These are phyloP conservation scores for Trichechus manatus DNA, from an alignment of 2,113 vertebrate genomes.

Conservation along the genomic window DNA sequence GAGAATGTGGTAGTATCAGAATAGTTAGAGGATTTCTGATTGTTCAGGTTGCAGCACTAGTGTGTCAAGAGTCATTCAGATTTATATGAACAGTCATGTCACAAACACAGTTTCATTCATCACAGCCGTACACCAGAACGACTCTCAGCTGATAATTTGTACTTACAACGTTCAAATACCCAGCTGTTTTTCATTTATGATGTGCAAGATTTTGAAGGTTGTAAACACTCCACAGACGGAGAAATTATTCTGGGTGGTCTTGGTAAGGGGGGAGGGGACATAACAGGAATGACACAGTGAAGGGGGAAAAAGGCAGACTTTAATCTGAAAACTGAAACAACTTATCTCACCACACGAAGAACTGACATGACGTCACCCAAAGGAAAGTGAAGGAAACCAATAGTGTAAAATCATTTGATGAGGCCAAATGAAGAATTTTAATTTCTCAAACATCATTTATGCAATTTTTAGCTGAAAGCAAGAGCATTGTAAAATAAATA, in stretches of 20 bases:
- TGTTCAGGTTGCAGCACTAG: neutral
- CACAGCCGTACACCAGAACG: neutral
- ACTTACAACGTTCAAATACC: conserved; percentile 34
- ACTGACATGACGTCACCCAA: neutral
- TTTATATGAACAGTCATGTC: neutral
- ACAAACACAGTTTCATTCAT: conserved; percentile 42
- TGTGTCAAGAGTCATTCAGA: conserved; percentile 24
- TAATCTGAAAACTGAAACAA: conserved; percentile 2
- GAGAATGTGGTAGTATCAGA: neutral
- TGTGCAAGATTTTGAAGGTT: conserved; percentile 55
- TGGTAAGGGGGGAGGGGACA: neutral
- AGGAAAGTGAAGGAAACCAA: neutral
- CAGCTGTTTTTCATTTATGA: conserved; percentile 59
- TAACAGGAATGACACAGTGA: conserved; percentile 61
- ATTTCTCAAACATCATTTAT: neutral
- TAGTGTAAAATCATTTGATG: conserved; percentile 43
- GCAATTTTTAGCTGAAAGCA: neutral
- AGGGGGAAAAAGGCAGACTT: neutral
- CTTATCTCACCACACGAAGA: conserved; percentile 24
- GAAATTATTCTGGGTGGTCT: conserved; percentile 66
- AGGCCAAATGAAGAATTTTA: conserved; percentile 5
- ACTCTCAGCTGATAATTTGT: conserved; percentile 11
- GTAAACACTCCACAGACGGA: conserved; percentile 47
- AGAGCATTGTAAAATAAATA: conserved; percentile 40
- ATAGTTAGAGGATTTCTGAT: neutral